Evolutionary conservation across 2,888 invertebrate species (phyloP).

Genomic region (Calephelis perditalis): DNA sequence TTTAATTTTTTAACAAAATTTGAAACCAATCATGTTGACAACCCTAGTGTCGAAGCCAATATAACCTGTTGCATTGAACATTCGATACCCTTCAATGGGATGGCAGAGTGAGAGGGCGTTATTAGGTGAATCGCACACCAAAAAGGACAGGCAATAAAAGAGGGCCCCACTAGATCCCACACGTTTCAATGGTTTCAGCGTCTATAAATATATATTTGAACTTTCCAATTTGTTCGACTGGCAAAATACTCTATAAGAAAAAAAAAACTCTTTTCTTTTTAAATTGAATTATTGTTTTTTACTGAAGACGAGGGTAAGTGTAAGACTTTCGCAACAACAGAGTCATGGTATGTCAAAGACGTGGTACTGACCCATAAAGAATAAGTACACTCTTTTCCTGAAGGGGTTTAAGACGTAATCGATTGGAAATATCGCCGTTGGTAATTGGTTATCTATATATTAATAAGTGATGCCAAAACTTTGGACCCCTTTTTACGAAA

Average conservation of each 20-base stretch:
- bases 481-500: no score
- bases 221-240: slow-evolving; percentile 36
- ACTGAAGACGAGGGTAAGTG: no score
- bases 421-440: no score
- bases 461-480: no score
- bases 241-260: slow-evolving; percentile 47
- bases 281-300: no score
- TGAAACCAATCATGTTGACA: slow-evolving; percentile 56
- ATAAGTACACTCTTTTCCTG: no score
- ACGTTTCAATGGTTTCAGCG: slow-evolving; percentile 69
- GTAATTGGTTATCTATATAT: no score
- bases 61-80: slow-evolving; percentile 73
- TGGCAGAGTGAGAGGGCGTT: slow-evolving; percentile 40
- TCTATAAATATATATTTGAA: slow-evolving; percentile 71
- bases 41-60: slow-evolving; percentile 67
- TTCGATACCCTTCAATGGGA: slow-evolving; percentile 76
- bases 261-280: slow-evolving; percentile 11
- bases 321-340: no score
- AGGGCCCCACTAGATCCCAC: slow-evolving; percentile 65
- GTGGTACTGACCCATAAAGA: no score
- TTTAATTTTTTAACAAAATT: slow-evolving; percentile 10
- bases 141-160: slow-evolving; percentile 44
- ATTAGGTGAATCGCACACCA: slow-evolving; percentile 27
- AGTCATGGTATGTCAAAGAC: no score
- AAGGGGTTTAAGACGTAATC: no score